Base-by-base conservation (phyloP, 2,888 invertebrate species). In the Cyclophora punctaria region DNA sequence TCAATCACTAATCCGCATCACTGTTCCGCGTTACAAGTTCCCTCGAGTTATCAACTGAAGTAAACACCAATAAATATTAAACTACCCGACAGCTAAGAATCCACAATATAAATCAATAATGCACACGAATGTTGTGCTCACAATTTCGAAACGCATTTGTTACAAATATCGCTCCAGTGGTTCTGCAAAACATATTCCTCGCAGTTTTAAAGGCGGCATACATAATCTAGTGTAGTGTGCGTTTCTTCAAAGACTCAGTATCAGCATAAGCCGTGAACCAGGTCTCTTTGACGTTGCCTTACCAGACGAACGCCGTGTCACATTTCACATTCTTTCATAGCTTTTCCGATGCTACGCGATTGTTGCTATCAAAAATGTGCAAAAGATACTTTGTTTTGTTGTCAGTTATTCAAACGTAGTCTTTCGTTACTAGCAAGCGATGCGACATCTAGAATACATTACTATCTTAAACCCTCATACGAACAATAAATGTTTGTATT, bases 191-290 rank as follows among this genome's bases (percentile, higher is more conserved):
- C 66, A 69, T 72, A 71, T 70, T 69, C 64, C 52, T 61, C 50
- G 50, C 56, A 67, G 66, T 67, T 68, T 72, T 69, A 69, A 71
- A 73, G 66, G 69, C 64, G 58, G 71, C 68, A 71, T 73, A 66
- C 71, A 72, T 72, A 71, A 71, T 72, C 66, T 70, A 69, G 71
- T 63, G 50, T 60, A 61, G 64, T 66, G 66, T 72, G 67, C 74
- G 67, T 77, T 73, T 70, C 69, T 66, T 75, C 78, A 78, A 78
- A 80, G 78, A 74, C 67, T 72, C 53, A 49, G 67, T 69, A 76
- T 76, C 75, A 75, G 68, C 74, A 78, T 77, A 76, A 74, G 71
- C 73, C 62, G 64, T 55, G 70, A 69, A 71, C 70, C 62, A 65
- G 62, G 66, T 65, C 69, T 72, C 76, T 80, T 80, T 80, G 79